Evolutionary conservation across 2,113 vertebrate genomes (phyloP), one percentile per base, ranked within the genome.

Genomic region (Rutilus rutilus): DNA sequence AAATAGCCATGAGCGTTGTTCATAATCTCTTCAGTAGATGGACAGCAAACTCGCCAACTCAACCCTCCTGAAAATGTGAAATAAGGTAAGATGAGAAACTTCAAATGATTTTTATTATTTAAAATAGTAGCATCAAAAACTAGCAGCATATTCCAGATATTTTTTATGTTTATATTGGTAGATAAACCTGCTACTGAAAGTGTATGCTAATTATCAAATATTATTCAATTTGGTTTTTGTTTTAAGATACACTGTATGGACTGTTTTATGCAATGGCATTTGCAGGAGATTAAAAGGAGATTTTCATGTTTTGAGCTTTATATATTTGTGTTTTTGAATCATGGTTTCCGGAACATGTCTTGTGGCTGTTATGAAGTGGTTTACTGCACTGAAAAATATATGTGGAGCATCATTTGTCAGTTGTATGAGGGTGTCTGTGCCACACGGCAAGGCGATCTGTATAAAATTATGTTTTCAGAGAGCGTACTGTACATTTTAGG

Each of bases 21-120:
- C 92, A 93, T 93, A 92, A 90, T 92, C 94, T 94, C 95, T 94
- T 89, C 64, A 27, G 90, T 90, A 62, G 6, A 85, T 82, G 85
- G 86, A 86, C 89, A 59, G 87, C 84, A 64, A 69, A 82, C 71
- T 19, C 84, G 80, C 89, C 88, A 71, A 59, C 33, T 78, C 86
- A 89, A 62, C 85, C 76, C 86, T 36, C 78, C 54, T 17, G 52
- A 90, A 92, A 90, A 94, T 93, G 91, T 91, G 78, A 94, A 69
- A 39, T 85, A 86, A 39, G 93, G 94, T 95, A 92, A 92, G 92
- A 25, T 62, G 36, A 64, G 9, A 85, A 1, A 54, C 23, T 79
- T 79, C 6, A 11, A 75, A 59, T 25, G 21, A 23, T n/a, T 11
- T 60, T 39, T 3, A 42, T 10, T 42, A 42, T 79, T 86, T 23